These are phyloP conservation scores for Phataginus tricuspis DNA, from an alignment of 2,797 vertebrate species.

Conservation along the genomic window DNA sequence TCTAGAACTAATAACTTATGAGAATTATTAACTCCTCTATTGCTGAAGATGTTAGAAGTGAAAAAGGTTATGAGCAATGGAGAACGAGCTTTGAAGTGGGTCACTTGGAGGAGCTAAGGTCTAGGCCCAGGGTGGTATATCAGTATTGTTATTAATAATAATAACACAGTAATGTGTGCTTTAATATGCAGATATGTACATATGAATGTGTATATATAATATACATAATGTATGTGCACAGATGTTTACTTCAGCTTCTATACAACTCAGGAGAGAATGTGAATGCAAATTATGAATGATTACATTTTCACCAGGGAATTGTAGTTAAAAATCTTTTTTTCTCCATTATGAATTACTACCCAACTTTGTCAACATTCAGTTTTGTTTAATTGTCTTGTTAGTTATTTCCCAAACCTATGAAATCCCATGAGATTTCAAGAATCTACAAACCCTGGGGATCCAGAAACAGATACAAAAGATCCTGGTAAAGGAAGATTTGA, in stretches of 20 bases:
- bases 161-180: not conserved
- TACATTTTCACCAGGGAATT: not conserved
- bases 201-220: not conserved
- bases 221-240: not conserved
- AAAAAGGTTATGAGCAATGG: not conserved
- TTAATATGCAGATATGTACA: not conserved
- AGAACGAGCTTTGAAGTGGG: not conserved
- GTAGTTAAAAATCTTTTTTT: too few species aligned
- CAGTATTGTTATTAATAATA: not conserved
- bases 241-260: not conserved
- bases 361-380: not conserved
- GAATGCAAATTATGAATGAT: not conserved
- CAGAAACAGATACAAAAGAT: not conserved
- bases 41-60: not conserved
- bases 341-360: not conserved
- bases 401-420: not conserved
- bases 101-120: not conserved
- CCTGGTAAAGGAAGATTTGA: not conserved
- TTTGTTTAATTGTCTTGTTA: conserved; percentile 49
- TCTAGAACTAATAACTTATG: not conserved
- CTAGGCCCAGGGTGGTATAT: not conserved
- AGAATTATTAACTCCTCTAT: not conserved
- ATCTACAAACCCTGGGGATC: not conserved
- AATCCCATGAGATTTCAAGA: not conserved
- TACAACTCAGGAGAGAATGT: not conserved